phyloP scores from a whole-genome alignment of 2,888 invertebrate species.

The Pegoplata infirma region DNA sequence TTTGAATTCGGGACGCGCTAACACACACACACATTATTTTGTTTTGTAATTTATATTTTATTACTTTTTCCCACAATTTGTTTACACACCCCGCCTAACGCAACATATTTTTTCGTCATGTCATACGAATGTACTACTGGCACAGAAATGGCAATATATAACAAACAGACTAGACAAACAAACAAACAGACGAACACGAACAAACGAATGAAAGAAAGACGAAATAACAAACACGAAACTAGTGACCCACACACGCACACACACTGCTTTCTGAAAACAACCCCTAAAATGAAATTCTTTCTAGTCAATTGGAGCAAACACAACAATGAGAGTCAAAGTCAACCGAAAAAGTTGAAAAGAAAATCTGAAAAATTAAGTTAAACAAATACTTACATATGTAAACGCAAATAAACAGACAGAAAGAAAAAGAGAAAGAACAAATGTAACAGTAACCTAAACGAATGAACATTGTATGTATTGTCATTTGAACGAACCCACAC shows the following conservation, averaged over 20 bases:
- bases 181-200: not conserved
- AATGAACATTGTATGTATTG: conserved; percentile 6
- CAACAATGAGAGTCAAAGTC: conserved; percentile 43
- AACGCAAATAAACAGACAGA: not conserved
- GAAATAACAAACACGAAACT: conserved; percentile 11
- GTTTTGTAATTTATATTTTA: conserved; percentile 14
- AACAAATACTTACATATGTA: no score
- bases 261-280: conserved; percentile 8
- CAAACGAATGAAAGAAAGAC: not conserved
- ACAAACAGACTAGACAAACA: not conserved
- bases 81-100: conserved; percentile 39
- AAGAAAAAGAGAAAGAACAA: conserved; percentile 1
- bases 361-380: conserved; percentile 9
- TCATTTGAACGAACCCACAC: conserved; percentile 38
- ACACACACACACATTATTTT: no score
- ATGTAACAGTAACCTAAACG: conserved; percentile 14
- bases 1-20: no score
- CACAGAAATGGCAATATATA: conserved; percentile 46
- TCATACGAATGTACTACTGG: conserved; percentile 32
- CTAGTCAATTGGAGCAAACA: conserved; percentile 30
- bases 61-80: conserved; percentile 2
- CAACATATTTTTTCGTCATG: conserved; percentile 40
- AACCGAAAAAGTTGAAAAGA: conserved; percentile 30
- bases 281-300: conserved; percentile 27
- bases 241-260: no score